Evolutionary conservation across 2,888 invertebrate genomes (phyloP).

Genomic region (Limnephilus rhombicus): DNA sequence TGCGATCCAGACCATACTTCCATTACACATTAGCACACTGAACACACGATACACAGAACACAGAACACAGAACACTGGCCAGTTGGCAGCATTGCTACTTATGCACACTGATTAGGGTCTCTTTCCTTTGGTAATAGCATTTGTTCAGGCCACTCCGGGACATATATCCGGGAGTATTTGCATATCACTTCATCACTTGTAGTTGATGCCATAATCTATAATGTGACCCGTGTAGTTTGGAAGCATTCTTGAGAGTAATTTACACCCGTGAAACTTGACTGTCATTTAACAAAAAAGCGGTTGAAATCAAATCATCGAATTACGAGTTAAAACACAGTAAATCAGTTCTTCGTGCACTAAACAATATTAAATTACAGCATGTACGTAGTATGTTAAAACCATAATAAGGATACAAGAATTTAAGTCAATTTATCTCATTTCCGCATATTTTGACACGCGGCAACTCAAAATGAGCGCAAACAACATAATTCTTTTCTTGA

Average conservation of each 20-base stretch:
- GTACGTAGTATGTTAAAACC: neutral
- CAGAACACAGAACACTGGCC: neutral
- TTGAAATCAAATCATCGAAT: neutral
- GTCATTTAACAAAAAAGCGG: neutral
- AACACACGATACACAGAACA: neutral
- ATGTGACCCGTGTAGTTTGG: neutral
- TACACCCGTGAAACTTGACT: neutral
- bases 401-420: neutral
- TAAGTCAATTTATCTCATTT: neutral
- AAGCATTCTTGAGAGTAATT: neutral
- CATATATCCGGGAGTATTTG: neutral
- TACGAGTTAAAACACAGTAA: neutral
- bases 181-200: neutral
- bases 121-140: constrained; percentile 22
- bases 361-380: neutral
- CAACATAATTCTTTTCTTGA: neutral
- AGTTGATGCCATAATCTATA: neutral
- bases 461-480: neutral
- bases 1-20: neutral
- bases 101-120: neutral
- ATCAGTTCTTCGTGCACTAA: neutral
- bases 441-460: neutral
- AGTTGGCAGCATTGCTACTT: neutral
- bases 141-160: neutral
- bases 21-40: neutral